Evolutionary conservation across 2,113 vertebrate genomes (phyloP), one percentile per base, ranked within the genome.

Genomic region (Myxocyprinus asiaticus): DNA sequence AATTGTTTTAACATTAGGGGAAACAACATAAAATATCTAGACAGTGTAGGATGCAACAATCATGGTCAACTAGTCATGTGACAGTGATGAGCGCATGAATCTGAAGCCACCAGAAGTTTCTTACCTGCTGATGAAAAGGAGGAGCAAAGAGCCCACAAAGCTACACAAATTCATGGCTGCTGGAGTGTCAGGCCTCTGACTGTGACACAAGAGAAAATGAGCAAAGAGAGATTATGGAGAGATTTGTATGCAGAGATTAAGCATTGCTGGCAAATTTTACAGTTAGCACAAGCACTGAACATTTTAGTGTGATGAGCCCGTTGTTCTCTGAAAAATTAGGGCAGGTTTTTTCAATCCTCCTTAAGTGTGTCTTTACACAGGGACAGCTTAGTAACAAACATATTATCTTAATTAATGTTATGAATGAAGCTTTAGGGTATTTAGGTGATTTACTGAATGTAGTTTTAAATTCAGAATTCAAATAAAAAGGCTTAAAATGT

Each of bases 91-190:
- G 47, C 6, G 47, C 22, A 33, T 1, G 22, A 33, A 33, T 33
- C 22, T 33, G 22, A 33, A 33, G 44, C 4, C 48, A 53, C 59
- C 22, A 63, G 15, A 56, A 11, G 63, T 63, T n/a, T 58, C 82
- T 84, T 82, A 86, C 85, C 85, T 82, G 74, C 77, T 84, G 43
- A 84, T 80, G 74, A 82, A 66, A n/a, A 86, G 55, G 61, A 86
- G 73, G 74, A 84, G 73, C 12, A 76, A 12, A 78, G 59, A 68
- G 47, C 80, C 73, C 58, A 75, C 51, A 48, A 45, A 48, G 73
- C 68, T 48, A 59, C 76, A 84, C 69, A 71, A 61, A 67, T 48
- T 66, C 85, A 86, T 86, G 77, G 78, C 80, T 77, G 80, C 65
- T 78, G 43, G 66, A 75, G 70, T 67, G 12, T 65, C 53, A 55